Base-by-base conservation (phyloP, 2,888 invertebrate species). In the Syrphus vitripennis region DNA sequence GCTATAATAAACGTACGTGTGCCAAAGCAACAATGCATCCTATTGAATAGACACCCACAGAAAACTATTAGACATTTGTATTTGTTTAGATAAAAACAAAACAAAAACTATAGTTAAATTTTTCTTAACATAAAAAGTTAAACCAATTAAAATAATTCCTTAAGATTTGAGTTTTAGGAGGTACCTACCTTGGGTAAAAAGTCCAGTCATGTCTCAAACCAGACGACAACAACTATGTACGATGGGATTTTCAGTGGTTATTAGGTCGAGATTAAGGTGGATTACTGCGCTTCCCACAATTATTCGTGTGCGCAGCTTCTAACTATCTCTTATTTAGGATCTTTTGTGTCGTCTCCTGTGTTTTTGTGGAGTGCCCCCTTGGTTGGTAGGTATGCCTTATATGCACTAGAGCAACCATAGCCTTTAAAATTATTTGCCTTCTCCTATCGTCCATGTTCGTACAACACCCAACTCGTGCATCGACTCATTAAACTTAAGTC, bases 401-500 rank as follows among this genome's bases (percentile, higher is more conserved):
- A 21, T 65, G 59, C 37, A 71, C 48, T 48, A 40, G 31, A 59
- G 57, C 31, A 48, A 16, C 55, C 4, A 61, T 24, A 42, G 40
- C 42, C 24, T 42, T 40, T 42, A 63, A 31, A 63, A 10, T 26
- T 63, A 74, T 57, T 50, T 59, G 3, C 12, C 42, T n/a, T n/a
- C n/a, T 59, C 29, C 48, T 59, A 7, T 29, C 59, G 31, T 61
- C 77, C 65, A 55, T 70, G 55, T 37, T 55, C 31, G 55, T n/a
- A 67, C 67, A 74, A 78, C 78, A 83, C 78, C 83, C 83, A 69
- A 83, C 83, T 83, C 78, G 78, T 83, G 78, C 78, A 83, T 72
- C 72, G 55, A 74, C 69, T 83, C 83, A 83, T 83, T 83, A 78
- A 83, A 83, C 72, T 63, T 83, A 83, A 83, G 69, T 83, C 83